Evolutionary conservation across 2,113 vertebrate genomes (phyloP).

Genomic region (Hypocryptadius cinnamomeus): DNA sequence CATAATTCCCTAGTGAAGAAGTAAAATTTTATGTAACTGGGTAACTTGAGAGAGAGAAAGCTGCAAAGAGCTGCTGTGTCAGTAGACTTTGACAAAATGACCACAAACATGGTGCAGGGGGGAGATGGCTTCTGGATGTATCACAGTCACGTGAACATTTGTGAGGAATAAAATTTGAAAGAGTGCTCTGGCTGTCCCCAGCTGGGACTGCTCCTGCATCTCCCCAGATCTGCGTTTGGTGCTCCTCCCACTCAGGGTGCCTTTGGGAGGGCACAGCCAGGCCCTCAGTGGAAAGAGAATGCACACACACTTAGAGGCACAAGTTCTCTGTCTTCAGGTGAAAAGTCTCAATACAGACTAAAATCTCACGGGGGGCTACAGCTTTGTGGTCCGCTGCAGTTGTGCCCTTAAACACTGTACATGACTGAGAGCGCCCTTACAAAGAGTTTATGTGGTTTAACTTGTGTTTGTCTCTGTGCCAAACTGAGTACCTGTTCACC

Average conservation of each 20-base stretch:
- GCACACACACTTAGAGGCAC: accelerated
- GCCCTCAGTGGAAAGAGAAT: accelerated
- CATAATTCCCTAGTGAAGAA: not conserved
- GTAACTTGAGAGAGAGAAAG: not conserved
- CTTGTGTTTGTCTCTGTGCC: not conserved
- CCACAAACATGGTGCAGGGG: too few species aligned
- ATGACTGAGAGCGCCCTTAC: not conserved
- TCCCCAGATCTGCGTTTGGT: not conserved
- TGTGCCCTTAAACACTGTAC: not conserved
- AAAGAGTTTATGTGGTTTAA: not conserved
- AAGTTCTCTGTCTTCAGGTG: not conserved
- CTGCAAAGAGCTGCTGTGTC: not conserved
- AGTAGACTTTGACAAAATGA: not conserved
- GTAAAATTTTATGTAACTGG: not conserved
- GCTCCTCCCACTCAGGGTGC: not conserved
- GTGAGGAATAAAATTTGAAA: not conserved
- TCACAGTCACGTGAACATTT: not conserved
- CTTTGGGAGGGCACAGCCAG: not conserved
- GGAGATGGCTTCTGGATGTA: not conserved
- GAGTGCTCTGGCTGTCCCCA: not conserved
- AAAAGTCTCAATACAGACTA: not conserved
- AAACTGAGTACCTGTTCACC: not conserved
- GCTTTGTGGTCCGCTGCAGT: not conserved
- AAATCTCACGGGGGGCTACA: not conserved
- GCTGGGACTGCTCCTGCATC: not conserved